These are phyloP conservation scores for Papilio elwesi DNA, from an alignment of 2,888 invertebrate species.

Conservation along the genomic window DNA sequence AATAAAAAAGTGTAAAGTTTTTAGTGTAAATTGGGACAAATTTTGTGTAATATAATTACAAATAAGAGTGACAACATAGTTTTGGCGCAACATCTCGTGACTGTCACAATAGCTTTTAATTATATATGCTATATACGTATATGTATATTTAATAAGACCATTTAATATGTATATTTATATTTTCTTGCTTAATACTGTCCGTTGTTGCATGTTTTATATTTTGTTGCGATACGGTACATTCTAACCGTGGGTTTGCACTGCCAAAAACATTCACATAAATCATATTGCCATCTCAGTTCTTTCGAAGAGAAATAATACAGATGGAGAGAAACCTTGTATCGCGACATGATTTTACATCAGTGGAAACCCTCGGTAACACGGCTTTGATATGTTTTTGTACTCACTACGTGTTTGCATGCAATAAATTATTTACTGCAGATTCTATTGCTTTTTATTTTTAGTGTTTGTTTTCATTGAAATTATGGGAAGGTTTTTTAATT, in stretches of 20 bases:
- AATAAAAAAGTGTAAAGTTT: too few species aligned
- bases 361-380: conserved; percentile 31
- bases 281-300: too few species aligned
- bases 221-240: neutral
- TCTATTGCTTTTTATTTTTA: conserved; percentile 40
- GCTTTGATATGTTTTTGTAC: conserved; percentile 43
- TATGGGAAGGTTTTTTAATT: neutral
- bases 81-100: neutral
- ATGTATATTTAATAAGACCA: neutral
- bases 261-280: too few species aligned
- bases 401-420: conserved; percentile 47
- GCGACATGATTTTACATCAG: too few species aligned
- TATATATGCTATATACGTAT: neutral
- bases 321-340: too few species aligned
- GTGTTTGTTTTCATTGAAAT: conserved; percentile 14
- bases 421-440: conserved; percentile 45
- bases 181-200: too few species aligned
- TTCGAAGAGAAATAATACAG: too few species aligned
- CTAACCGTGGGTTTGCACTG: neutral
- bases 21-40: too few species aligned
- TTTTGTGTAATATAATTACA: too few species aligned
- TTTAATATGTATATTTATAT: too few species aligned
- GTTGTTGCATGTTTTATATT: too few species aligned
- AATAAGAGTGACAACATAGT: too few species aligned
- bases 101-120: neutral